Evolutionary conservation across 2,797 vertebrate species (phyloP), one percentile per base, ranked within the genome.

Genomic region (Fundulus diaphanus): DNA sequence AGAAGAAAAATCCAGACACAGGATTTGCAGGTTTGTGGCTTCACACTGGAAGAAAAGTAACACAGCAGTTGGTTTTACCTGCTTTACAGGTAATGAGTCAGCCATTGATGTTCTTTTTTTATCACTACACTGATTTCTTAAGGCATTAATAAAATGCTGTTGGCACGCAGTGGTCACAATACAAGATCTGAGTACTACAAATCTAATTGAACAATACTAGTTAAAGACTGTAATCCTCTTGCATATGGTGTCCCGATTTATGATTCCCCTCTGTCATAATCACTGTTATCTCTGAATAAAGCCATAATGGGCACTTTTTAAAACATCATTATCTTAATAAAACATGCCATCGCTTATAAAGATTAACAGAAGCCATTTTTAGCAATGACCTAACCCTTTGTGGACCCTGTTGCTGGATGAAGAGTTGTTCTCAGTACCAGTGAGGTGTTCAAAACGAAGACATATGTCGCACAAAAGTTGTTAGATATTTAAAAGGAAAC

Each of bases 1-100:
- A 95, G 92, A 98, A 93, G 92, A 99, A 95, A 81, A 97, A 99
- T 52, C 97, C 98, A 0, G 98, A 99, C 76, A 93, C 96, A 2
- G 98, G 98, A 0, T 99, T 99, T 92, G 97, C 98, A 94, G 98
- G 98, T 99, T 73, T 6, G 91, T 89, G 24, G 27, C 35, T 59
- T 12, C 22, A 27, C 63, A 1, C 3, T 27, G 37, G 15, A 66
- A 66, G 40, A 27, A 42, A 44, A 44, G 24, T 29, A 27, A 27
- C 13, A 16, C 40, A 8, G 40, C 42, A 7, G 5, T 40, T 65
- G 35, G 35, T 65, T 15, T 40, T 22, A 65, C 35, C 35, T 65
- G 61, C 11, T 15, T 40, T 40, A n/a, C 12, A n/a, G 1, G 22
- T 44, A 22, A n/a, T 1, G 33, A 9, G 33, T 22, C 35, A 16